A percentile compares a stretch with the other conserved stretches of the same genome.
Evolutionary conservation across 2,797 vertebrate species (phyloP).

Genomic region (Alcedo quadribrachys): DNA sequence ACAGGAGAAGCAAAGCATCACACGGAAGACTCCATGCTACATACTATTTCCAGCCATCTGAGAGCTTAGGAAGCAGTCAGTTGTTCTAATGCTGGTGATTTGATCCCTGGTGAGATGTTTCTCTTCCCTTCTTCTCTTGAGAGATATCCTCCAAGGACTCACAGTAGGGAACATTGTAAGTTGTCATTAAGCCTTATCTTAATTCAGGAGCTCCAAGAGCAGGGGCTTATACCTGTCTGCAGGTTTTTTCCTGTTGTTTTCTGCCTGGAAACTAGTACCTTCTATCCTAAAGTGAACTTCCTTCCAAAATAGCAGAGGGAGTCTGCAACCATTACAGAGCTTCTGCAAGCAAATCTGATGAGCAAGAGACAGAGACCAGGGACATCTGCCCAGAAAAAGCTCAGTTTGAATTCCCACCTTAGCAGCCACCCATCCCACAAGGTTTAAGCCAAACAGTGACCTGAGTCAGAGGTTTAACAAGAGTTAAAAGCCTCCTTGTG

Average conservation of each 20-base stretch:
- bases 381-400: not conserved
- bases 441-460: not conserved
- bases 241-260: not conserved
- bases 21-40: not conserved
- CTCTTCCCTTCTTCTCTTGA: not conserved
- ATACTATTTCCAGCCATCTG: not conserved
- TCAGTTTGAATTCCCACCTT: rapidly evolving
- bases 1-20: not conserved
- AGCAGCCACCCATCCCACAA: not conserved
- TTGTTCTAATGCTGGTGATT: not conserved
- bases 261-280: not conserved
- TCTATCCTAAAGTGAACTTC: not conserved
- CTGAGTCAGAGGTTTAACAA: not conserved
- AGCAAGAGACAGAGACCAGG: not conserved
- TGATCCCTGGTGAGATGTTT: not conserved
- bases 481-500: not conserved
- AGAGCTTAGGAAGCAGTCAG: not conserved
- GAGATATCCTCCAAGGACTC: not conserved
- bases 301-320: not conserved
- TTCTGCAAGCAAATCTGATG: not conserved
- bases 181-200: not conserved
- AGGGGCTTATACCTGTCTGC: not conserved
- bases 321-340: too few relatives aligned
- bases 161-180: not conserved
- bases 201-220: not conserved